Percentiles rank a stretch among this genome's conserved stretches.
phyloP scores from a whole-genome alignment of 2,888 invertebrate species.

The Odontothrips loti region DNA sequence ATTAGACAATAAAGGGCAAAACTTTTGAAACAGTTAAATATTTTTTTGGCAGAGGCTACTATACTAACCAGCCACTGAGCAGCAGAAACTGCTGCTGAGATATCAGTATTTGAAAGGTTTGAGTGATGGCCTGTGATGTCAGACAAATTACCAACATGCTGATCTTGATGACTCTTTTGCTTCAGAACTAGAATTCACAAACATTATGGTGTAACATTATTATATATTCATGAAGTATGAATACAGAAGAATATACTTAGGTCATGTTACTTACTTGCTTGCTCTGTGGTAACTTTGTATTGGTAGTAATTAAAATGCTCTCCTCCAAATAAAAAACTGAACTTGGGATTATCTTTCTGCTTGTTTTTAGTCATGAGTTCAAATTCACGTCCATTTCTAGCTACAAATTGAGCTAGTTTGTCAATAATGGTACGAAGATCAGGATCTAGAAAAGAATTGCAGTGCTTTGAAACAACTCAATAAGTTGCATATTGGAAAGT shows the following conservation, averaged over 20 bases:
- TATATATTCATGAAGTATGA: no score
- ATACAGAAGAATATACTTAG: background rate
- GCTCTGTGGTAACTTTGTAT: slow-evolving; percentile 91
- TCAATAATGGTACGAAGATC: slow-evolving; percentile 96
- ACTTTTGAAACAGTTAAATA: background rate
- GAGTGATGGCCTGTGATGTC: background rate
- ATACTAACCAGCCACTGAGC: slow-evolving; percentile 39
- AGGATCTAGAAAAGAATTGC: slow-evolving; percentile 68
- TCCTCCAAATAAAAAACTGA: slow-evolving; percentile 94
- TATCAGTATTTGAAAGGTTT: background rate
- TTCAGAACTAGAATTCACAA: slow-evolving; percentile 40
- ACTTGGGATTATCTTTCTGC: slow-evolving; percentile 96
- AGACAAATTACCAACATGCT: background rate
- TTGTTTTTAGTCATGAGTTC: slow-evolving; percentile 98
- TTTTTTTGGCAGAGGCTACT: background rate
- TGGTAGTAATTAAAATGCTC: slow-evolving; percentile 95
- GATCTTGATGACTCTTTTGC: slow-evolving; percentile 39
- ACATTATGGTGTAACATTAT: no score
- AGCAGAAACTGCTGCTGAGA: slow-evolving; percentile 36
- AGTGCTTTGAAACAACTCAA: no score
- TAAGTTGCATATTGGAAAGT: background rate
- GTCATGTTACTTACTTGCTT: slow-evolving; percentile 72
- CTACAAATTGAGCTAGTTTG: slow-evolving; percentile 97
- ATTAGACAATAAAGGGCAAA: background rate
- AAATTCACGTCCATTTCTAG: slow-evolving; percentile 98